phyloP scores from a whole-genome alignment of 2,113 vertebrate genomes.

The Atherinomorus stipes region DNA sequence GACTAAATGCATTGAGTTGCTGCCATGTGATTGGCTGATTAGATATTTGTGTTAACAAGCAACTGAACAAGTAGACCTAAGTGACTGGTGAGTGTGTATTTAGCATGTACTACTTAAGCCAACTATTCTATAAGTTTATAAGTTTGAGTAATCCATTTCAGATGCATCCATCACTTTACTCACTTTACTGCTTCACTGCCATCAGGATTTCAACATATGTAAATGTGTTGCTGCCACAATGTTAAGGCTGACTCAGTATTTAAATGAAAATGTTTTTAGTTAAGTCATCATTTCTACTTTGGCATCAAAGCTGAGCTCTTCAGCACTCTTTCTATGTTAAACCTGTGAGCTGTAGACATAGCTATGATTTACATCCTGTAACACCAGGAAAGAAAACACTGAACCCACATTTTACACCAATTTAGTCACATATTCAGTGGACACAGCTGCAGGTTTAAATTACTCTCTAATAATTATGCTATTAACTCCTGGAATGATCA shows the following conservation, averaged over 20 bases:
- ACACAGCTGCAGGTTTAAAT: background rate
- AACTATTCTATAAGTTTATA: background rate
- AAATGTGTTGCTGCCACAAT: background rate
- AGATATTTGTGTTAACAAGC: no score
- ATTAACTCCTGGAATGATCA: conserved; percentile 20
- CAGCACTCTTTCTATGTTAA: background rate
- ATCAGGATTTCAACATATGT: no score
- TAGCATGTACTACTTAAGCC: no score
- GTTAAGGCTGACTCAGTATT: background rate
- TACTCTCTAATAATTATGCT: conserved; percentile 5
- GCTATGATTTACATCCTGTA: background rate
- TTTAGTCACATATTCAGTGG: background rate
- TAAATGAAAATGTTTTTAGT: background rate
- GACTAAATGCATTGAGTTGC: no score
- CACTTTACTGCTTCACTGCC: background rate
- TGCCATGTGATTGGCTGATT: no score
- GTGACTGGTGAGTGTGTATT: no score
- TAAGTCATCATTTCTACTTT: background rate
- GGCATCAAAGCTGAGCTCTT: background rate
- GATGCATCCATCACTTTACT: background rate
- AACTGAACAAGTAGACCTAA: no score
- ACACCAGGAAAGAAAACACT: background rate
- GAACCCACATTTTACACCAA: background rate
- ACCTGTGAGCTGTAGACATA: background rate
- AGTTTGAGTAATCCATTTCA: background rate